phyloP scores from a whole-genome alignment of 2,888 invertebrate species.

The Odontocolon sp. region DNA sequence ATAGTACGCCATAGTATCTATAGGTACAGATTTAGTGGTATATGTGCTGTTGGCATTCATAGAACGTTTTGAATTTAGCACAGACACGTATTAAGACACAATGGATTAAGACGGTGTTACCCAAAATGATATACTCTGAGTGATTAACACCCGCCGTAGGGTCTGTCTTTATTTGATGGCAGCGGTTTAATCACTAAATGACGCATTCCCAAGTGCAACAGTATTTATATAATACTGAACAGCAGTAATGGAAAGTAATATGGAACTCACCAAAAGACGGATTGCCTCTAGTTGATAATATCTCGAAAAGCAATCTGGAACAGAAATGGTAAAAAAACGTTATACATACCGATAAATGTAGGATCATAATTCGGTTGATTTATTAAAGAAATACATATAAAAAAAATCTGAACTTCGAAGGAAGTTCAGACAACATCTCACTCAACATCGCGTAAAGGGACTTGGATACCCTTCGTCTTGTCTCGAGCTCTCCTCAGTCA shows the following conservation, averaged over 20 bases:
- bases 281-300: too few relatives aligned
- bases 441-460: too few relatives aligned
- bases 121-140: conserved; percentile 13
- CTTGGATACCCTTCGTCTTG: too few relatives aligned
- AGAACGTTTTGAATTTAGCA: conserved; percentile 20
- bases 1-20: background rate
- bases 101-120: conserved; percentile 22
- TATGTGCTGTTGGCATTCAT: conserved; percentile 6
- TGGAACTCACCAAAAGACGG: conserved; percentile 8
- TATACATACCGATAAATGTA: too few relatives aligned
- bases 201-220: background rate
- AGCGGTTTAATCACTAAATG: conserved; percentile 1
- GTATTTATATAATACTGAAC: too few relatives aligned
- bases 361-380: too few relatives aligned
- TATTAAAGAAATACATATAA: too few relatives aligned
- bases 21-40: background rate
- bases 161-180: background rate
- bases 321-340: background rate
- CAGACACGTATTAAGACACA: background rate
- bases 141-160: conserved; percentile 25
- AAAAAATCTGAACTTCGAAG: too few relatives aligned
- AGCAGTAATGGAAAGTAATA: background rate
- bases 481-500: too few relatives aligned
- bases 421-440: too few relatives aligned
- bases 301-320: conserved; percentile 6